Evolutionary conservation across 2,113 vertebrate species (phyloP).

Genomic region (Oryzias melastigma): DNA sequence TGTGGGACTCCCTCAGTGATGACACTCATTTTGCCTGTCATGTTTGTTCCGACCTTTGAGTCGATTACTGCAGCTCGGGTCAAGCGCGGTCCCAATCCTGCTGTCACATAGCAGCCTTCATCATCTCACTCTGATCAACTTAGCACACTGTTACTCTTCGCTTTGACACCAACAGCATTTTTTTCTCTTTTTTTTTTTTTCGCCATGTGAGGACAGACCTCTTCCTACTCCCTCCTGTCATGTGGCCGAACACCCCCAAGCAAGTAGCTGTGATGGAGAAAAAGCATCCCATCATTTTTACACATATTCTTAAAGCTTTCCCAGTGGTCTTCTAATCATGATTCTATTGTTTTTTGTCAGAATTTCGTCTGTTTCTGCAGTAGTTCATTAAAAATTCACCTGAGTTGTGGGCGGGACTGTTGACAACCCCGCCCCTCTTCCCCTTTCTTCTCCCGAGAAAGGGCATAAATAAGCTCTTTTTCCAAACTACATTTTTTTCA

Average conservation of each 20-base stretch:
- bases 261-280: constrained; percentile 57
- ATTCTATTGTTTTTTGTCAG: no score
- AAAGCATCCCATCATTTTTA: no score
- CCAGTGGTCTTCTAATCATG: no score
- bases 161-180: constrained; percentile 35
- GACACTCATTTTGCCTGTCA: constrained; percentile 30
- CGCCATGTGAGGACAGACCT: constrained; percentile 12
- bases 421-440: no score
- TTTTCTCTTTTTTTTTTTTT: constrained; percentile 3
- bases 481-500: no score
- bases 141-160: constrained; percentile 18
- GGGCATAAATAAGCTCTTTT: no score
- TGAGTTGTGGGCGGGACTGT: no score
- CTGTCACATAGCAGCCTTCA: constrained; percentile 25
- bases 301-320: no score
- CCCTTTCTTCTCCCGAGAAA: no score
- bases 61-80: constrained; percentile 31
- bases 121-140: constrained; percentile 31
- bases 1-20: constrained; percentile 15
- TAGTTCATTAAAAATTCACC: no score
- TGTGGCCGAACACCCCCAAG: constrained; percentile 16
- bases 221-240: constrained; percentile 42
- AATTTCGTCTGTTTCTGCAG: no score
- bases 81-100: constrained; percentile 18
- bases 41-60: constrained; percentile 21